Evolutionary conservation across 2,113 vertebrate genomes (phyloP).

Genomic region (Clarias magur): DNA sequence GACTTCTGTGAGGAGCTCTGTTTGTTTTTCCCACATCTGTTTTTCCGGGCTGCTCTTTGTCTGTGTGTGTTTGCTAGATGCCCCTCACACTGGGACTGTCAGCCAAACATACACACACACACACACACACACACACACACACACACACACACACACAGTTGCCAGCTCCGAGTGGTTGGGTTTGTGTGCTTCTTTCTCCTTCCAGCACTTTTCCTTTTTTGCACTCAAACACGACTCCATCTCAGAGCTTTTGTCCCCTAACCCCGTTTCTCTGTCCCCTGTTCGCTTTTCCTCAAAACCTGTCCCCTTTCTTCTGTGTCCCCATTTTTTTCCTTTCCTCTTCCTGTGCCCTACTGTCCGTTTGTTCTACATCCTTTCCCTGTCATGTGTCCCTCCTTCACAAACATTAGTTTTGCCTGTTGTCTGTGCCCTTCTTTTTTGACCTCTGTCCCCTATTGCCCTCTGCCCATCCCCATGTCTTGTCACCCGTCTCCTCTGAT

Average conservation of each 20-base stretch:
- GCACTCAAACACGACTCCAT: conserved; percentile 13
- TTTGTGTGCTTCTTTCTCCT: conserved; percentile 31
- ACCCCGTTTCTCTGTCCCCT: background rate
- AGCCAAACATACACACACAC: conserved; percentile 47
- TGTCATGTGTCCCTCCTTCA: background rate
- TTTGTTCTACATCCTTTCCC: background rate
- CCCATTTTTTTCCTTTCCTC: background rate
- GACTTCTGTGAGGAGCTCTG: conserved; percentile 75
- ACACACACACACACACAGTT: conserved; percentile 41
- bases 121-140: conserved; percentile 47
- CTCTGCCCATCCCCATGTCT: background rate
- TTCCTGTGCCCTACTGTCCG: background rate
- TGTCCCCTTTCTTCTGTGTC: background rate
- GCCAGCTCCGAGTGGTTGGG: conserved; percentile 27
- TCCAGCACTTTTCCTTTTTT: conserved; percentile 21
- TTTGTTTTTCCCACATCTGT: conserved; percentile 99
- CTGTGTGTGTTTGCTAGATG: conserved; percentile 82
- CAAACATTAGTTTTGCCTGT: background rate
- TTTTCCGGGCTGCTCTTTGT: conserved; percentile 80
- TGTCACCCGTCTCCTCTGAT: background rate
- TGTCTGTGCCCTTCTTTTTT: background rate
- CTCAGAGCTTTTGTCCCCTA: conserved; percentile 6
- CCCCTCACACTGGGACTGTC: conserved; percentile 54
- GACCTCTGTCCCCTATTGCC: background rate
- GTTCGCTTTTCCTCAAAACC: conserved; percentile 5